Base-by-base conservation (phyloP, 2,113 vertebrate genomes). In the Herpailurus yagouaroundi region DNA sequence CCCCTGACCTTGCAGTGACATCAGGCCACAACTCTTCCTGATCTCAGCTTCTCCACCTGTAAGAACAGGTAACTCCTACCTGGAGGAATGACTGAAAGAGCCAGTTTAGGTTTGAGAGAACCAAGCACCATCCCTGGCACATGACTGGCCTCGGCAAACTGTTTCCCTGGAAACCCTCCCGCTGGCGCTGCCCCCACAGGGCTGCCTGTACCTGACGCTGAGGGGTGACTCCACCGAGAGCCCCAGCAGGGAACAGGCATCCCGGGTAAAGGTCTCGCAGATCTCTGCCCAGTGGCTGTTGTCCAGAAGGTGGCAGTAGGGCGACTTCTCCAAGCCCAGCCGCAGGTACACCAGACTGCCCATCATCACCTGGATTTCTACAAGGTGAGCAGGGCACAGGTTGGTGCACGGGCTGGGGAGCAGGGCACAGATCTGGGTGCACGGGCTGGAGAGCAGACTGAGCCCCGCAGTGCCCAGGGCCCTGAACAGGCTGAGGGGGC, bases 341-440 rank as follows among this genome's bases (percentile, higher is more conserved):
- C 99, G 99, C 91, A 99, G 98, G 98, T 99, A 99, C n/a, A 99
- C 99, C 90, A 99, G 98, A 76, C 99, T 99, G 95, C 99, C 99
- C 99, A 99, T 99, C 97, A 99, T 98, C 97, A 99, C 99, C 98
- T 99, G 99, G 97, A 99, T 99, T 98, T 99, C 99, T 99, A 94
- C 55, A 92, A 97, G 74, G 82, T 63, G 89, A 96, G 3, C 87
- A 23, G 18, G 36, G 90, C 0, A 36, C 74, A 68, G 73, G 80
- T 97, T 57, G 33, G 52, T 18, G 6, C 52, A 31, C 7, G 2
- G 6, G 73, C 31, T 2, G 2, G 9, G 45, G 89, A 96, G 3
- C 89, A 23, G 18, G 36, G 90, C 0, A 36, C 74, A 68, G 73
- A 74, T 97, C 64, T 95, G 96, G 33, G 57, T 18, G 6, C 52